Evolutionary conservation across 1,140 invertebrate species (phyloP).

Genomic region (Papilio polyxenes): DNA sequence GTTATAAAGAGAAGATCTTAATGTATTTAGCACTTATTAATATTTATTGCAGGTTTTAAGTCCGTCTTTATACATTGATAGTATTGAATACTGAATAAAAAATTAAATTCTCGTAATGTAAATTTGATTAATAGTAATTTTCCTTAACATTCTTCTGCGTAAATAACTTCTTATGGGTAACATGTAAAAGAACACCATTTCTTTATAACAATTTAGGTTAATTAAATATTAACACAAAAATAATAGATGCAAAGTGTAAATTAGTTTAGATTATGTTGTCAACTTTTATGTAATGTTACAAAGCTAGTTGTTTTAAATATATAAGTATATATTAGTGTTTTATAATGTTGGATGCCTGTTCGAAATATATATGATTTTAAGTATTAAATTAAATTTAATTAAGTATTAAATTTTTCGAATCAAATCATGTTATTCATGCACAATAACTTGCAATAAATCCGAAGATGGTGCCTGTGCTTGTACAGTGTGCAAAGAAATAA

Average conservation of each 20-base stretch:
- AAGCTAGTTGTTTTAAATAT: background rate
- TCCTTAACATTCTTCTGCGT: background rate
- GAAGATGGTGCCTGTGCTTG: no score
- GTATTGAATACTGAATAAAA: slow-evolving; percentile 11
- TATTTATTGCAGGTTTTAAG: slow-evolving; percentile 52
- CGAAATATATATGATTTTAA: background rate
- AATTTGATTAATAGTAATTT: slow-evolving; percentile 13
- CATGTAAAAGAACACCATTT: slow-evolving; percentile 4
- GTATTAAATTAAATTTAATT: background rate
- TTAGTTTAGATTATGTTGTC: background rate
- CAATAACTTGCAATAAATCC: background rate
- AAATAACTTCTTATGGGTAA: background rate
- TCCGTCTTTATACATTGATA: slow-evolving; percentile 46
- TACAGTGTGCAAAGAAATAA: no score
- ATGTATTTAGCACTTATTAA: slow-evolving; percentile 42
- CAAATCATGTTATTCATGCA: background rate
- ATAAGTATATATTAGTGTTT: background rate
- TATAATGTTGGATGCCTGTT: background rate
- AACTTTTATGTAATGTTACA: background rate
- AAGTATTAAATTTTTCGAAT: background rate
- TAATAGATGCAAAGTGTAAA: background rate
- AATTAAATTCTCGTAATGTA: slow-evolving; percentile 6
- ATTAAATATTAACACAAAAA: background rate
- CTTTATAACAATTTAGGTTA: background rate
- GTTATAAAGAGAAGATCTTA: no score